Conservation (phyloP, 92 coral and sea anemone genomes). For the Palythoa caribaeorum region DNA sequence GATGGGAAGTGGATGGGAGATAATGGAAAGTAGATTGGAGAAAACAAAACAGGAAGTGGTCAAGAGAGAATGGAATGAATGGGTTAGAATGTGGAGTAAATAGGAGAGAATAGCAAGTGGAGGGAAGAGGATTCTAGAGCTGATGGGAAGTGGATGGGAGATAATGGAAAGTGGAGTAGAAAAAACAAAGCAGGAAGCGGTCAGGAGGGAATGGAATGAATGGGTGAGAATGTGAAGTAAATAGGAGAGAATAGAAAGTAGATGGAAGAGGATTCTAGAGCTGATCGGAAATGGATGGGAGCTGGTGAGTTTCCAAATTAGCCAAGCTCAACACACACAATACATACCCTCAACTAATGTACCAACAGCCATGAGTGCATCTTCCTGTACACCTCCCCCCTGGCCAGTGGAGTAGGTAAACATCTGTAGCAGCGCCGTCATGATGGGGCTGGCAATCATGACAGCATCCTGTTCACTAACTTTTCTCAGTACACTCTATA, state of each 20-base stretch:
- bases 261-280: background rate
- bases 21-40: no score
- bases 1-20: no score
- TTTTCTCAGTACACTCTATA: conserved; percentile 94
- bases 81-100: no score
- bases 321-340: background rate
- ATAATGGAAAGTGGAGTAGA: no score
- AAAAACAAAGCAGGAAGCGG: no score
- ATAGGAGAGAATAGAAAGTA: background rate
- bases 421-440: conserved; percentile 94
- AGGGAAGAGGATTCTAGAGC: no score
- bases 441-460: conserved; percentile 86
- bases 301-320: background rate
- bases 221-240: background rate
- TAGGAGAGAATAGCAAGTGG: no score
- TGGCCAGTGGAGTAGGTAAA: conserved; percentile 73
- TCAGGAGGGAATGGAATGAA: background rate
- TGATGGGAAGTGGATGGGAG: no score
- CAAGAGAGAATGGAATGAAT: no score
- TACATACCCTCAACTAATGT: conserved; percentile 91
- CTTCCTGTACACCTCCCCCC: conserved; percentile 92
- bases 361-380: conserved; percentile 98
- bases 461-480: conserved; percentile 86
- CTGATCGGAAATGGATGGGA: background rate
- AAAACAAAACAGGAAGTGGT: no score